These are phyloP conservation scores for Carposina sasakii DNA, from an alignment of 1,140 invertebrate species.

Conservation along the genomic window DNA sequence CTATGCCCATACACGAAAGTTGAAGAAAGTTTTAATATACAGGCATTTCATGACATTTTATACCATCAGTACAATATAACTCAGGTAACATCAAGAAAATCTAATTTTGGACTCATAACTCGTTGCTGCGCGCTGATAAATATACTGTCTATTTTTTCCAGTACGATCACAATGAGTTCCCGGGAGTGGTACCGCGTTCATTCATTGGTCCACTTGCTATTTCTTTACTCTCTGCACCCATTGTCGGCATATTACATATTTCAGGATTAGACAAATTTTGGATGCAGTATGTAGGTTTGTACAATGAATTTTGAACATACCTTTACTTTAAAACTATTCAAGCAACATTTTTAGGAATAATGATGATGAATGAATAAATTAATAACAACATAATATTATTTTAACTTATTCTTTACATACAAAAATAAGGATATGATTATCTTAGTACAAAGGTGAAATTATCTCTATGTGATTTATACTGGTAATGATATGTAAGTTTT, in stretches of 20 bases:
- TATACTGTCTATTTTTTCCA: slow-evolving; percentile 73
- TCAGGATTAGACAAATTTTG: slow-evolving; percentile 89
- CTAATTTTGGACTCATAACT: slow-evolving; percentile 62
- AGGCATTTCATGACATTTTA: slow-evolving; percentile 97
- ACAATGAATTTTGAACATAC: slow-evolving; percentile 15
- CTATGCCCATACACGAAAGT: slow-evolving; percentile 98
- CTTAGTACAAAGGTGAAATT: too few species aligned
- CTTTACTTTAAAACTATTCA: too few species aligned
- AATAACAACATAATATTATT: too few species aligned
- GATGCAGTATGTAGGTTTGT: slow-evolving; percentile 92
- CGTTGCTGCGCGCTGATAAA: slow-evolving; percentile 26
- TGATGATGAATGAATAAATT: too few species aligned
- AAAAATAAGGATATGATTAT: too few species aligned
- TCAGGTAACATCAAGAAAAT: slow-evolving; percentile 76
- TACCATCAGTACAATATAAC: slow-evolving; percentile 89
- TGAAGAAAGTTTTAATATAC: slow-evolving; percentile 99
- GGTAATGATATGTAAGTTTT: too few species aligned
- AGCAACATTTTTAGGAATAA: too few species aligned
- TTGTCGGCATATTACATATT: slow-evolving; percentile 80
- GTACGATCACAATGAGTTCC: slow-evolving; percentile 99
- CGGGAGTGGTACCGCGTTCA: slow-evolving; percentile 97
- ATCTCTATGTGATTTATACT: too few species aligned
- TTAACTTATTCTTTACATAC: too few species aligned
- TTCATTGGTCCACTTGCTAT: slow-evolving; percentile 95
- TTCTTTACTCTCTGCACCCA: slow-evolving; percentile 83